Base-by-base conservation (phyloP, 1,140 invertebrate genomes). In the Scylla paramamosain region DNA sequence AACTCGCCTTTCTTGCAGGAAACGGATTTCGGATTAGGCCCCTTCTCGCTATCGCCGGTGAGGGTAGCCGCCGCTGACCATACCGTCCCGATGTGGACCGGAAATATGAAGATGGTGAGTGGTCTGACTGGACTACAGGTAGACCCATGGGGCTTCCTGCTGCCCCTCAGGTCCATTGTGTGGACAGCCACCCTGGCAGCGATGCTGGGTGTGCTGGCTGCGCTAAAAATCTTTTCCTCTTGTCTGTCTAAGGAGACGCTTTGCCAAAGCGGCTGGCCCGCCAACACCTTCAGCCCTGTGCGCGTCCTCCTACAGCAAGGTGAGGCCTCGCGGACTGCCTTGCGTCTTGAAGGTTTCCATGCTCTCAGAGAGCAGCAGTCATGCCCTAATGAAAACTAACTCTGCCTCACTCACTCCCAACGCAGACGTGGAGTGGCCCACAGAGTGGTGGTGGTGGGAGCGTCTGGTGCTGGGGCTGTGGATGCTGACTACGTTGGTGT, bases 141-240 rank as follows among this genome's bases (percentile, higher is more conserved):
- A 39, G 93, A 93, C 93, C 93, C 93, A 0, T 87, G 93, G 93
- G 83, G 93, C 39, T 93, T 93, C 93, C 46, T 93, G 20, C 29
- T 87, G 83, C 83, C 93, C 84, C 39, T 93, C 16, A 87, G 82
- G 93, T 39, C 93, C n/a, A 10, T 48, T 0, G 93, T 93, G 45
- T 93, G 93, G 93, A 45, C 93, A 45, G 45, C 93, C 10, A 25
- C 87, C 8, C 46, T 93, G 83, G 31, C 45, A 1, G 45, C 84
- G 8, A 25, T 93, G 12, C 20, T 88, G 25, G 12, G 46, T 28
- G 48, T 93, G 46, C 31, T 52, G 4, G n/a, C 52, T n/a, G 16
- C 48, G 82, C 25, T 82, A 10, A 16, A 48, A 52, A 2, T 52
- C n/a, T 2, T 93, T 32, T 45, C 93, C 1, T 48, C 45, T 28